A percentile compares a stretch with the other conserved stretches of the same genome.
These are phyloP conservation scores for Troilus luridus DNA, from an alignment of 2,888 invertebrate species.

Conservation along the genomic window DNA sequence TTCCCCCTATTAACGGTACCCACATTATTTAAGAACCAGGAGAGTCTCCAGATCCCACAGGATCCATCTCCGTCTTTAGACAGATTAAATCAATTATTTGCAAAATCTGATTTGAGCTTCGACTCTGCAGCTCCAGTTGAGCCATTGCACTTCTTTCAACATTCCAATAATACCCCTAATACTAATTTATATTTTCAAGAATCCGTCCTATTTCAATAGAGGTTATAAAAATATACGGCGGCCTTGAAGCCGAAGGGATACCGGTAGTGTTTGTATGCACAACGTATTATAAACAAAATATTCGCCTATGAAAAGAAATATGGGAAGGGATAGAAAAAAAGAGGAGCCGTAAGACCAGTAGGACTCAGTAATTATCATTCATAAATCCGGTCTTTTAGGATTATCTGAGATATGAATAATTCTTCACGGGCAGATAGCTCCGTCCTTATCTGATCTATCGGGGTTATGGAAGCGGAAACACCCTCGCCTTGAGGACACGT, in stretches of 20 bases:
- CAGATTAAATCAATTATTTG: too few relatives aligned
- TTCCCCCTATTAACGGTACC: too few relatives aligned
- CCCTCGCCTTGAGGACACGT: conserved; percentile 13
- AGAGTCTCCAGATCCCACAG: too few relatives aligned
- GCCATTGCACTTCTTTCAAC: too few relatives aligned
- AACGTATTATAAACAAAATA: neutral
- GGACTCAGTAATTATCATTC: conserved; percentile 8
- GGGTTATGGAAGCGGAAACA: conserved; percentile 44
- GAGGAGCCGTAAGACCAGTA: neutral
- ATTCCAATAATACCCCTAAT: too few relatives aligned
- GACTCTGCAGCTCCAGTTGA: too few relatives aligned
- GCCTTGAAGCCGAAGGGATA: neutral
- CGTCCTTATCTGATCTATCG: conserved; percentile 24
- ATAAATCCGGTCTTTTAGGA: conserved; percentile 40
- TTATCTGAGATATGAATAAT: conserved; percentile 57
- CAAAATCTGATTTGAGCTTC: too few relatives aligned
- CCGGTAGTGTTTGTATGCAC: neutral
- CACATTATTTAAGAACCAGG: too few relatives aligned
- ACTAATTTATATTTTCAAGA: too few relatives aligned
- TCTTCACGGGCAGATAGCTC: neutral
- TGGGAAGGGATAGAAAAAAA: neutral
- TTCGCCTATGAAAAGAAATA: neutral
- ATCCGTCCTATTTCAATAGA: too few relatives aligned
- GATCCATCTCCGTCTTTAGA: too few relatives aligned
- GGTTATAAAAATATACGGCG: too few relatives aligned